These are phyloP conservation scores for Tubulanus polymorphus DNA, from an alignment of 2,888 invertebrate species.

Conservation along the genomic window DNA sequence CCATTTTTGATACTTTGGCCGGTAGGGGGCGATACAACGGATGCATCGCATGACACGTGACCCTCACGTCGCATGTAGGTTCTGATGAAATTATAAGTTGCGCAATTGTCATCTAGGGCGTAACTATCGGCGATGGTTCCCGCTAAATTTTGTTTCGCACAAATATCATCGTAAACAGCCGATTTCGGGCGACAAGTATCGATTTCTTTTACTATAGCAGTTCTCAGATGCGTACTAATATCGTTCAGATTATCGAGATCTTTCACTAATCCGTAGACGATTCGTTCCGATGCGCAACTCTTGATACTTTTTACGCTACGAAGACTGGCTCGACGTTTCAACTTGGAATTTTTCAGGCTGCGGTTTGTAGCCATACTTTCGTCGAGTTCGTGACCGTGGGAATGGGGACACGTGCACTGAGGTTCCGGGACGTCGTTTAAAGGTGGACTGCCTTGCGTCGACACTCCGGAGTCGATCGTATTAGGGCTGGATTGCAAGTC, in stretches of 20 bases:
- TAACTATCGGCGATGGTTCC: conserved; percentile 36
- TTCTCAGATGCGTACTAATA: conserved; percentile 22
- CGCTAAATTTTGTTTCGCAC: conserved; percentile 26
- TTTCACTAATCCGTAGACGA: conserved; percentile 19
- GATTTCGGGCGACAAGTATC: conserved; percentile 7
- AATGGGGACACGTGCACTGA: too few relatives aligned
- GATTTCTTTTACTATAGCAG: conserved; percentile 23
- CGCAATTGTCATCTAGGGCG: conserved; percentile 30
- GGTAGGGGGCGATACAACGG: too few relatives aligned
- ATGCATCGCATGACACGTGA: too few relatives aligned
- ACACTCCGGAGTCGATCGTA: conserved; percentile 9
- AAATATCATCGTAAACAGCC: conserved; percentile 1
- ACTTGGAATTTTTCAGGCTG: not conserved
- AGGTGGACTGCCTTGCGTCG: too few relatives aligned
- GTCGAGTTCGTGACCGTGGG: conserved; percentile 12
- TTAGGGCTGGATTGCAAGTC: conserved; percentile 15
- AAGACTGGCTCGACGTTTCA: conserved; percentile 5
- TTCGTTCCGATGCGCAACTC: conserved; percentile 9
- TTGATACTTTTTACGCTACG: conserved; percentile 14
- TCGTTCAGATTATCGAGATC: conserved; percentile 24
- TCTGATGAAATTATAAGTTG: conserved; percentile 32
- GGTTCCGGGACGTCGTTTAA: too few relatives aligned
- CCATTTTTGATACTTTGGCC: too few relatives aligned
- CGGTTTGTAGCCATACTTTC: conserved; percentile 11
- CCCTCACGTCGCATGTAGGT: conserved; percentile 28